A percentile compares a stretch with the other conserved stretches of the same genome.
These are phyloP conservation scores for Teinopalpus imperialis DNA, from an alignment of 2,888 invertebrate species.

Conservation along the genomic window DNA sequence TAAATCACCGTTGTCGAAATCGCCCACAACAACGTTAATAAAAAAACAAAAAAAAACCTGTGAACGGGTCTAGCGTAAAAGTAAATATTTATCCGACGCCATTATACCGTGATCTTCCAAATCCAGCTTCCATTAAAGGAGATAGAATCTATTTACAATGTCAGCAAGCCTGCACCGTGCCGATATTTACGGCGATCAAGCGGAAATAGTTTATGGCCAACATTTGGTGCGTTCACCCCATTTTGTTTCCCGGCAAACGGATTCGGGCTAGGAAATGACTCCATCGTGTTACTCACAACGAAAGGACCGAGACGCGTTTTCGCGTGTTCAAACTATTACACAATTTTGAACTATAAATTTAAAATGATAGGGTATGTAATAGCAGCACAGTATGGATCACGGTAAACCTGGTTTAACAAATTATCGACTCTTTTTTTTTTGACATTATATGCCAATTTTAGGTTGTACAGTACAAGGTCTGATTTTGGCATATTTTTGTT, in stretches of 20 bases:
- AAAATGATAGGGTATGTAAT: no score
- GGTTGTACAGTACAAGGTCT: no score
- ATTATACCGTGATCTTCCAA: conserved; percentile 14
- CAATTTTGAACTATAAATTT: no score
- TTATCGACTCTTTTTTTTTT: no score
- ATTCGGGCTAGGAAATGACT: conserved; percentile 15
- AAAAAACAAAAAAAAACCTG: background rate
- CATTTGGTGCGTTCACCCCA: conserved; percentile 50
- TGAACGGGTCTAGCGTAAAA: conserved; percentile 11
- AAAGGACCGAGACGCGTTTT: conserved; percentile 2
- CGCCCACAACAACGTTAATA: no score
- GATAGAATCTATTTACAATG: conserved; percentile 30
- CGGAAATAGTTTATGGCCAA: conserved; percentile 55
- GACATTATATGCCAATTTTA: no score
- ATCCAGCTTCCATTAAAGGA: conserved; percentile 16
- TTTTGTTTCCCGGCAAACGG: conserved; percentile 25
- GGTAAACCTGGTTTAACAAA: no score
- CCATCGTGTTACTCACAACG: conserved; percentile 1
- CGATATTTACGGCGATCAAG: conserved; percentile 41
- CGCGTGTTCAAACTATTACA: no score
- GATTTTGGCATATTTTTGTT: no score
- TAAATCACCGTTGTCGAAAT: no score
- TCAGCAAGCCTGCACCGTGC: conserved; percentile 18
- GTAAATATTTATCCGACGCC: conserved; percentile 16
- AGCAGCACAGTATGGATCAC: no score